phyloP scores from a whole-genome alignment of 2,113 vertebrate genomes.

The Gnathonemus echidnorhynchus region DNA sequence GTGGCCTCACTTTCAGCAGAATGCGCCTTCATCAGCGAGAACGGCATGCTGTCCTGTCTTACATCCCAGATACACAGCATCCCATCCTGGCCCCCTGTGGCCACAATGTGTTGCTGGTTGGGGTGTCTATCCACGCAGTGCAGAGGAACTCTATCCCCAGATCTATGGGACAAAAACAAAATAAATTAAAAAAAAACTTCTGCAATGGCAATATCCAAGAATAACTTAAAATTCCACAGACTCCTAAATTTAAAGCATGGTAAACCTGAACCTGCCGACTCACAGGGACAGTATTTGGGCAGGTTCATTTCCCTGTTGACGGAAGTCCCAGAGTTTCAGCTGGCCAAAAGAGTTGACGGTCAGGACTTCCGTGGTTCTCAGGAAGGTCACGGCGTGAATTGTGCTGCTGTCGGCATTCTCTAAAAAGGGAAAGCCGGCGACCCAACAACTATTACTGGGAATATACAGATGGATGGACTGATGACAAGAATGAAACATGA shows the following conservation, averaged over 20 bases:
- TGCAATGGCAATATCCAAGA: neutral
- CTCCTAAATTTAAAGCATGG: neutral
- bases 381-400: conserved; percentile 84
- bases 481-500: neutral
- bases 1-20: conserved; percentile 83
- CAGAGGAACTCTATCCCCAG: conserved; percentile 81
- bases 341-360: conserved; percentile 97
- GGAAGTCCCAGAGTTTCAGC: conserved; percentile 92
- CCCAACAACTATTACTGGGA: neutral
- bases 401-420: conserved; percentile 97
- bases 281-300: conserved; percentile 88
- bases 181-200: neutral
- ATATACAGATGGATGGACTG: neutral
- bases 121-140: conserved; percentile 94
- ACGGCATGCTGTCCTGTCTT: conserved; percentile 77
- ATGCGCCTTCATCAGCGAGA: conserved; percentile 90
- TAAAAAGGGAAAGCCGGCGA: conserved; percentile 40
- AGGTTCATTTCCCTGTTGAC: conserved; percentile 81
- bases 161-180: conserved; percentile 49
- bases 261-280: conserved; percentile 36
- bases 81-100: conserved; percentile 88
- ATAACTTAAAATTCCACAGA: neutral
- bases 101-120: conserved; percentile 92
- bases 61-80: conserved; percentile 97
- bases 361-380: conserved; percentile 85